A percentile compares a stretch with the other conserved stretches of the same genome.
Conservation (phyloP, 1,140 invertebrate species). For the Aporrectodea caliginosa region DNA sequence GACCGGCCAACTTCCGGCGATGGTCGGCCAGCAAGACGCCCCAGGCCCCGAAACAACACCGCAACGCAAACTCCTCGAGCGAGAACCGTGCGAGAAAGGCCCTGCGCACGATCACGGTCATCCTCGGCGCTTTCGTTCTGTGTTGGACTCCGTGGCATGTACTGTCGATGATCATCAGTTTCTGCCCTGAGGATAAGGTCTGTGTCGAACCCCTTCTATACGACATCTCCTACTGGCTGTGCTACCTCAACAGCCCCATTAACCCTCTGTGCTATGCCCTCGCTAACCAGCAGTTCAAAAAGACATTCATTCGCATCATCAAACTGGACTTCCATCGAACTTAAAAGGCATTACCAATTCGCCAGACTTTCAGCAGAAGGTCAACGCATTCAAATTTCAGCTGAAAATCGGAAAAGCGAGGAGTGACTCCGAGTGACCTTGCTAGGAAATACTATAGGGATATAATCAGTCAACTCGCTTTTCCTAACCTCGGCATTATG, state of each 20-base stretch:
- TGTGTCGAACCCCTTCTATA: slow-evolving; percentile 77
- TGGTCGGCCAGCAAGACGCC: not conserved
- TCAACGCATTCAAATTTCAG: not conserved
- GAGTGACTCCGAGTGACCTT: not conserved
- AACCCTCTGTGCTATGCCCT: slow-evolving; percentile 98
- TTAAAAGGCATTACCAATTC: too few species aligned
- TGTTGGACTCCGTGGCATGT: slow-evolving; percentile 99
- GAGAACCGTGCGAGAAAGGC: slow-evolving; percentile 98
- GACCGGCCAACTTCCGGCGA: not conserved
- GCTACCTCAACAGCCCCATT: slow-evolving; percentile 91
- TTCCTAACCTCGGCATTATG: too few species aligned
- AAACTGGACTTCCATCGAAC: slow-evolving; percentile 45
- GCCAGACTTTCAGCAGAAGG: not conserved
- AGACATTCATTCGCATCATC: slow-evolving; percentile 70
- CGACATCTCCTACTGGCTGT: slow-evolving; percentile 98
- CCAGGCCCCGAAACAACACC: not conserved
- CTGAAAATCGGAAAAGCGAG: not conserved
- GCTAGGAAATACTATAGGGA: too few species aligned
- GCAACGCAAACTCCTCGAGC: not conserved
- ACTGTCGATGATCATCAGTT: slow-evolving; percentile 85
- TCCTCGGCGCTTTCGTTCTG: slow-evolving; percentile 90
- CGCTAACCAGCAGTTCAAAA: slow-evolving; percentile 99
- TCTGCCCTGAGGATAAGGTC: slow-evolving; percentile 64
- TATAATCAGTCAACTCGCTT: too few species aligned
- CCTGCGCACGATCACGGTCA: slow-evolving; percentile 96